Percentiles rank a stretch among this genome's conserved stretches.
Conservation (phyloP, 2,888 invertebrate species). For the Saturnia pavonia region DNA sequence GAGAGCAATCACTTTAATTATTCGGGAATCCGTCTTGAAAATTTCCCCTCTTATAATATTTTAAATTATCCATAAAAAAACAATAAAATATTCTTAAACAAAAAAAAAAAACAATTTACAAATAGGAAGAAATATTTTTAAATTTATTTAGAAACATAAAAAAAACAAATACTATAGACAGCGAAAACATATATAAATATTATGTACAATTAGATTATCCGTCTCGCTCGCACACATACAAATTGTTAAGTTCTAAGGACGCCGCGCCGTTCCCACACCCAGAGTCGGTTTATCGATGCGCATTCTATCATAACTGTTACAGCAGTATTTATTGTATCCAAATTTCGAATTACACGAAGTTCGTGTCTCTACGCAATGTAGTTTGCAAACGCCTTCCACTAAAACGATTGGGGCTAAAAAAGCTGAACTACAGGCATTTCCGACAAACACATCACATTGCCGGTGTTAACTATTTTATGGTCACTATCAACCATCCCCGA, state of each 20-base stretch:
- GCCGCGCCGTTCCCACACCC: neutral
- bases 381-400: neutral
- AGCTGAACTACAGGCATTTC: neutral
- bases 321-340: neutral
- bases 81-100: neutral
- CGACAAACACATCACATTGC: neutral
- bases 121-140: conserved; percentile 2
- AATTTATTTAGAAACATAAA: neutral
- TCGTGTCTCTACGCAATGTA: neutral
- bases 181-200: conserved; percentile 14
- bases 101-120: neutral
- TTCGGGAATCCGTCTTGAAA: neutral
- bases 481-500: neutral
- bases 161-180: conserved; percentile 6
- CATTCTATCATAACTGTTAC: neutral
- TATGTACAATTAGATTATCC: conserved; percentile 11
- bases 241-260: neutral
- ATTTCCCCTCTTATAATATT: neutral
- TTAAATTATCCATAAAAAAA: neutral
- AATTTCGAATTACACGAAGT: no score
- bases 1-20: neutral
- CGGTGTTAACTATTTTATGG: neutral
- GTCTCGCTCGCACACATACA: conserved; percentile 10
- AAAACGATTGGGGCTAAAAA: neutral
- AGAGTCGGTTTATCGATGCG: neutral